Evolutionary conservation across 2,888 invertebrate genomes (phyloP), one percentile per base, ranked within the genome.

Genomic region (Nesidiocoris tenuis): DNA sequence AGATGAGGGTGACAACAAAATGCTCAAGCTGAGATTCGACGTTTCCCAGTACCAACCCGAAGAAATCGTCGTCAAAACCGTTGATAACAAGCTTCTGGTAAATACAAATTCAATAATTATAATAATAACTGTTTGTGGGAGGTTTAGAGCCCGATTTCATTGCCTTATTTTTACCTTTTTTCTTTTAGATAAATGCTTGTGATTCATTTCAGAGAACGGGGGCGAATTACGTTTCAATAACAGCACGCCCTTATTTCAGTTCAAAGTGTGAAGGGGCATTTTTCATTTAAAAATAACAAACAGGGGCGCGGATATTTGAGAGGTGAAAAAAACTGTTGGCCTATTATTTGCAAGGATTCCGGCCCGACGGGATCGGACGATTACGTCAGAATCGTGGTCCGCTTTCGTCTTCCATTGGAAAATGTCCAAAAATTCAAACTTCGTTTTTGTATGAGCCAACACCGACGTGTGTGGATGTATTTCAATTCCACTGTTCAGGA

Each of bases 21-120:
- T 93, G 83, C 88, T 98, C 81, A 95, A 97, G 84, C 89, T 98
- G 79, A 89, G 97, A 83, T 98, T 98, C 86, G 98, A 98, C 84
- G 96, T 98, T 81, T 94, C 95, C 83, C 96, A 98, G 85, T 98
- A 98, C 86, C 92, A 93, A 75, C 94, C 94, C 67, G 98, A 98
- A 85, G 98, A 98, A 87, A 96, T 98, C 83, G 95, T 96, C 83
- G 97, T 98, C 80, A 98, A 97, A 87, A 98, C 98, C 80, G 95
- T 97, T 81, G 98, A 98, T 87, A 97, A 97, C 87, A 95, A 96
- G 88, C 88, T 98, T 83, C 87, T 95, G 90, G 39, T 39, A 39
- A 39, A 39, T 39, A 3, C 39, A 12, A 39, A 39, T 39, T 39
- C 39, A 12, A 3, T 39, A 39, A 39, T 39, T 3, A 39, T 39